Percentiles rank a stretch among this genome's conserved stretches.
Conservation (phyloP, 2,888 invertebrate species). For the Nematopogon swammerdamellus region DNA sequence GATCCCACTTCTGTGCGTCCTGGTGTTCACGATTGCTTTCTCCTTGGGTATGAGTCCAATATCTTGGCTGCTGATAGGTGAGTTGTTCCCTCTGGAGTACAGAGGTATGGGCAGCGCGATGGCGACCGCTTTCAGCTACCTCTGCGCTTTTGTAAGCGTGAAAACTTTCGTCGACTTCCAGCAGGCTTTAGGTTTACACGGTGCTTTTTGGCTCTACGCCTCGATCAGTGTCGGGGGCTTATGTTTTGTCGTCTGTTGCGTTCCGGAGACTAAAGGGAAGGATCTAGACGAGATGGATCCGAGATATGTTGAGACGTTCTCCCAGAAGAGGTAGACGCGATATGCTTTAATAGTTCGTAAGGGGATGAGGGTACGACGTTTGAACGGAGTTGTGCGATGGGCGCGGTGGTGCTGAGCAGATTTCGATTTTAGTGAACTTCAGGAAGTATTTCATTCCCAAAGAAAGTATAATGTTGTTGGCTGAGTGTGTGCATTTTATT, state of each 20-base stretch:
- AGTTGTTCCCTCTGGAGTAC: conserved; percentile 78
- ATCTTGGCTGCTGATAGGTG: conserved; percentile 80
- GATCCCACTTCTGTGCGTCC: conserved; percentile 79
- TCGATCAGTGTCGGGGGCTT: conserved; percentile 77
- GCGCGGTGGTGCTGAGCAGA: too few species aligned
- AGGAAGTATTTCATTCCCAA: too few species aligned
- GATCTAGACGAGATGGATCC: conserved; percentile 87
- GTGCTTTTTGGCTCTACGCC: conserved; percentile 87
- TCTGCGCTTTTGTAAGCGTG: conserved; percentile 82
- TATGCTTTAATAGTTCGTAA: neutral
- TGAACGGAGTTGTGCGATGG: too few species aligned
- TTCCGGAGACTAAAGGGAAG: conserved; percentile 89
- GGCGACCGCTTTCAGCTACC: conserved; percentile 82
- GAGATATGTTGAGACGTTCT: conserved; percentile 54
- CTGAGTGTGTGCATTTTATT: too few species aligned
- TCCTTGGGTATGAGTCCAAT: conserved; percentile 87
- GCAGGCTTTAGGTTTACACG: conserved; percentile 70
- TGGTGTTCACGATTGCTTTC: conserved; percentile 82
- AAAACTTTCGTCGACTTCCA: conserved; percentile 85
- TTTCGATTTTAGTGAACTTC: too few species aligned
- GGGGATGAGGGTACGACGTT: neutral
- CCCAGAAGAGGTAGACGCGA: conserved; percentile 36
- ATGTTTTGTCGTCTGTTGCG: conserved; percentile 80
- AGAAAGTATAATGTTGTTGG: too few species aligned
- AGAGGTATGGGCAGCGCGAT: conserved; percentile 85